Evolutionary conservation across 92 coral and sea anemone species (phyloP).

Genomic region (Parazoanthus atlanticus): DNA sequence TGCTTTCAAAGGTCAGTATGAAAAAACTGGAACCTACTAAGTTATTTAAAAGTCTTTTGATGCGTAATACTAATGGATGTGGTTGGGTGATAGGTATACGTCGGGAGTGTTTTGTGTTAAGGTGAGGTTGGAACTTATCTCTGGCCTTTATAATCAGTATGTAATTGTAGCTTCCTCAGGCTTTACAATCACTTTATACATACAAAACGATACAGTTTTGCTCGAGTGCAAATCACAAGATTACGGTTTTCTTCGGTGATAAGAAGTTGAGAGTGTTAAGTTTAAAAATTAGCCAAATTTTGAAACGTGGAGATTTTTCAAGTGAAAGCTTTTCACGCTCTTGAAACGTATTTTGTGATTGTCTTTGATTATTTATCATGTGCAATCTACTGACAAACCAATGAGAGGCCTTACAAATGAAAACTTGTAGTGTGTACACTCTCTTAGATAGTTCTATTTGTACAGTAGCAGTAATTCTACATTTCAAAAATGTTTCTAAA

Average conservation of each 20-base stretch:
- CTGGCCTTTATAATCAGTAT: not conserved
- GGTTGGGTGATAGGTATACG: not conserved
- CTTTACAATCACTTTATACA: not conserved
- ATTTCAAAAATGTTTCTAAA: too few species aligned
- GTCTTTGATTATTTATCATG: not conserved
- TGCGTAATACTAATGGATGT: slow-evolving; percentile 3
- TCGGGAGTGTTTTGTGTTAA: not conserved
- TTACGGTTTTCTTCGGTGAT: not conserved
- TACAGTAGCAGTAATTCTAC: not conserved
- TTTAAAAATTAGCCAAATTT: too few species aligned
- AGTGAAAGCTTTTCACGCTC: not conserved
- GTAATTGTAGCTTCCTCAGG: not conserved
- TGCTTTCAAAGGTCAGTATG: too few species aligned
- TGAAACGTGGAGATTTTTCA: not conserved
- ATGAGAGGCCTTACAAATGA: not conserved
- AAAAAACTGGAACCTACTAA: not conserved
- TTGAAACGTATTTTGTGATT: not conserved
- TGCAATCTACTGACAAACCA: not conserved
- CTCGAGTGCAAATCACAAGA: not conserved
- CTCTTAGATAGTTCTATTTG: not conserved
- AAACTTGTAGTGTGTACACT: not conserved
- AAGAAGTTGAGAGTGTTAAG: not conserved
- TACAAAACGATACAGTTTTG: too few species aligned
- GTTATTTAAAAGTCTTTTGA: not conserved
- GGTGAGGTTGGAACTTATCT: not conserved